Percentiles rank a stretch among this genome's conserved stretches.
These are phyloP conservation scores for Scaptomyza flava DNA, from an alignment of 2,888 invertebrate genomes.

Conservation along the genomic window DNA sequence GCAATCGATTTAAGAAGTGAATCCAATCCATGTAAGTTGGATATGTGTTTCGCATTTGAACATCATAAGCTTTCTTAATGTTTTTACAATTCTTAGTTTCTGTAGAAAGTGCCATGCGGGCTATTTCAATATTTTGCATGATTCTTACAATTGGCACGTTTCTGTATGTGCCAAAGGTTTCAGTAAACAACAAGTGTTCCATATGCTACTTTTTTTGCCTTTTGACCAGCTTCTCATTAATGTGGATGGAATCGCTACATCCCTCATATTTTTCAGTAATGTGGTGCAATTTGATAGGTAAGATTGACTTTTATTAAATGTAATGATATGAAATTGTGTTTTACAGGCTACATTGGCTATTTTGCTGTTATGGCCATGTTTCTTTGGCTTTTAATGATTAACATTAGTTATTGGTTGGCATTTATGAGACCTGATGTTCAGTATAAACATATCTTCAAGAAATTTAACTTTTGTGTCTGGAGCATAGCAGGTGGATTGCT, in stretches of 20 bases:
- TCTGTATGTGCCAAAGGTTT: slow-evolving; percentile 17
- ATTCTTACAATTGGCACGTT: slow-evolving; percentile 86
- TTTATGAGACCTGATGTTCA: slow-evolving; percentile 18
- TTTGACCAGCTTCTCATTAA: not conserved
- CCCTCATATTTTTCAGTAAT: too few species aligned
- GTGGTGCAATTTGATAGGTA: slow-evolving; percentile 2
- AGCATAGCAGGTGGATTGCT: slow-evolving; percentile 60
- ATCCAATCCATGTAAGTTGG: too few species aligned
- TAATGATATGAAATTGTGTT: not conserved
- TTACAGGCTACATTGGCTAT: slow-evolving; percentile 83
- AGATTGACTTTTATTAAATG: too few species aligned
- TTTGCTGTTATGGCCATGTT: slow-evolving; percentile 91
- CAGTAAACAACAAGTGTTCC: slow-evolving; percentile 9
- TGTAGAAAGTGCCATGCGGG: not conserved
- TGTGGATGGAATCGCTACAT: not conserved
- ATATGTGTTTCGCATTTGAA: too few species aligned
- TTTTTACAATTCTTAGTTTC: slow-evolving; percentile 43
- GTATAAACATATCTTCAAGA: slow-evolving; percentile 29
- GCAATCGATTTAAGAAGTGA: not conserved
- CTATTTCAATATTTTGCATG: slow-evolving; percentile 89
- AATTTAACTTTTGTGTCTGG: slow-evolving; percentile 73
- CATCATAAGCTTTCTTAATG: not conserved
- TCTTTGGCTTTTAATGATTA: slow-evolving; percentile 93
- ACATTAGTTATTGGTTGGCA: slow-evolving; percentile 91
- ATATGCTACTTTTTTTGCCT: slow-evolving; percentile 18